Percentiles rank a stretch among this genome's conserved stretches.
Evolutionary conservation across 2,113 vertebrate species (phyloP).

Genomic region (Rhadina sibilatrix): DNA sequence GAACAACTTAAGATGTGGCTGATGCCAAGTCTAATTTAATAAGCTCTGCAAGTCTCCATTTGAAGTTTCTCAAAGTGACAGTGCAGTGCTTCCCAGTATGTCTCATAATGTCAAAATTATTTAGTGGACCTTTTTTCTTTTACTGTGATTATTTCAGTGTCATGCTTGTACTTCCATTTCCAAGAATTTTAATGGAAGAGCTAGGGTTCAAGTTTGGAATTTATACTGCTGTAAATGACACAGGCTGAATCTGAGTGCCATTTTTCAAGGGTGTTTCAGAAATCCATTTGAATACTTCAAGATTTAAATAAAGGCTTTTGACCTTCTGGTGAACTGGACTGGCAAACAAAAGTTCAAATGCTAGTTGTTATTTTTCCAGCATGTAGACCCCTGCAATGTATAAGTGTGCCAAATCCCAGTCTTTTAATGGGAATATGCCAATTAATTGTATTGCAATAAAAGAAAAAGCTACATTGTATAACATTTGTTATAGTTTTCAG

Average conservation of each 20-base stretch:
- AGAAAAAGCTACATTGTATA: neutral
- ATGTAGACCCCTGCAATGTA: neutral
- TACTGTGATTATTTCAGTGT: neutral
- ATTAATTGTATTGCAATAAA: neutral
- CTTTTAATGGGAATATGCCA: neutral
- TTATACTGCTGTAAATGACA: neutral
- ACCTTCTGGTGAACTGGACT: conserved; percentile 12
- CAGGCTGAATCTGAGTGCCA: neutral
- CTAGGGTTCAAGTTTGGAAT: neutral
- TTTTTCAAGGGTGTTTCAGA: neutral
- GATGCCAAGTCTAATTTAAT: neutral
- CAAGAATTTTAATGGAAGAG: conserved; percentile 1
- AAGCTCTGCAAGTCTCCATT: neutral
- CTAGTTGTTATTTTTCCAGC: neutral
- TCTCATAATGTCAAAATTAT: neutral
- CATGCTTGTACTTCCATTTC: conserved; percentile 4
- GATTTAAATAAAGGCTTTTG: conserved; percentile 8
- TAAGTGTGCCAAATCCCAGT: neutral
- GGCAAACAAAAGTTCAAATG: neutral
- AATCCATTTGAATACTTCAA: neutral
- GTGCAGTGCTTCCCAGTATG: neutral
- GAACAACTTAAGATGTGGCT: neutral
- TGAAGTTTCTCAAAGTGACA: neutral
- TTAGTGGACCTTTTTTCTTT: neutral
- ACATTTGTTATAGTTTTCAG: neutral